Evolutionary conservation across 2,888 invertebrate genomes (phyloP), one percentile per base, ranked within the genome.

Genomic region (Drosophila anomalata): DNA sequence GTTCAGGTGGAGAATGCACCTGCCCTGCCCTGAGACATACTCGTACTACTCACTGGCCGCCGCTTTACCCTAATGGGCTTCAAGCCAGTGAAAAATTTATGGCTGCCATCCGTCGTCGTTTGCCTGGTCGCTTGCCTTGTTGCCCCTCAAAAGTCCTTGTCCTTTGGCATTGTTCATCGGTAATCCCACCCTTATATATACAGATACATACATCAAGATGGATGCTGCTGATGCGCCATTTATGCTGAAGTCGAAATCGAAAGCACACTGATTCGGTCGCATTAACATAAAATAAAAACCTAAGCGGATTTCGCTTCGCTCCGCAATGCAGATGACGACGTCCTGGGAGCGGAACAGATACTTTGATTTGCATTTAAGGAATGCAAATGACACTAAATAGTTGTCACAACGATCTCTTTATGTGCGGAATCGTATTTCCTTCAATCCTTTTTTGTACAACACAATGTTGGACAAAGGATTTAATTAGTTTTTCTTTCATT

Each of bases 401-500:
- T 72, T 61, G 62, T n/a, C 20, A 50, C 48, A 51, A 14, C 68
- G 69, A 48, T 71, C 71, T 69, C 36, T 58, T 70, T 68, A 51
- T 51, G 29, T 24, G 20, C 11, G 9, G 20, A 9, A 24, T 17
- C 33, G 26, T 20, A 26, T 17, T 20, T 6, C 8, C 24, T 33
- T 47, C 22, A 12, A 33, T n/a, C 22, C 33, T 14, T 52, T 52
- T 70, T 72, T 73, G 67, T 59, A 68, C 47, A 56, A 73, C 75
- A 60, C 66, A 75, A 76, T 67, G 59, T 71, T 72, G 72, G 73
- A 76, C 87, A 89, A 89, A 89, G 89, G 89, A 90, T 89, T 89
- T 89, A 89, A 89, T 89, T 89, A 89, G 89, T 90, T 90, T 88
- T 90, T 83, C 88, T 85, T 89, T 89, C 79, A 87, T 87, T 84